Evolutionary conservation across 2,888 invertebrate species (phyloP).

Genomic region (Agriopis marginaria): DNA sequence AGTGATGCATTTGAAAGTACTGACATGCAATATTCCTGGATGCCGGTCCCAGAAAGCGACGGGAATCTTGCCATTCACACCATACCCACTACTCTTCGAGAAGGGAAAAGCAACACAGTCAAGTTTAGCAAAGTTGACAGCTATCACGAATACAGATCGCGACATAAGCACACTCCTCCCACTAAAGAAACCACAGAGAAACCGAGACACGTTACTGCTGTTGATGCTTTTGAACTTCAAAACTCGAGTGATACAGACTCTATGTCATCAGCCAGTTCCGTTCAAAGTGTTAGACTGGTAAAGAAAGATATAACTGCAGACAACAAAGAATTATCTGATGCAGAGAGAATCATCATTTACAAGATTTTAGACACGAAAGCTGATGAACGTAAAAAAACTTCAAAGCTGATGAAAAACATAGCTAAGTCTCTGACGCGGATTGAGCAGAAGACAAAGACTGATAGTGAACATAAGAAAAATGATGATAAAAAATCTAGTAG

Average conservation of each 20-base stretch:
- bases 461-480: slow-evolving; percentile 36
- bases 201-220: slow-evolving; percentile 57
- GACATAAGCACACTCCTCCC: slow-evolving; percentile 80
- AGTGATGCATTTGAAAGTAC: slow-evolving; percentile 52
- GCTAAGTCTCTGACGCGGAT: slow-evolving; percentile 58
- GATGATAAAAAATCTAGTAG: slow-evolving; percentile 30
- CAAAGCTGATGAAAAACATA: slow-evolving; percentile 57
- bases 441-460: slow-evolving; percentile 38
- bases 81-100: slow-evolving; percentile 66
- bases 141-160: slow-evolving; percentile 79
- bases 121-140: slow-evolving; percentile 76
- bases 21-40: slow-evolving; percentile 78
- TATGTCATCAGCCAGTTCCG: slow-evolving; percentile 64
- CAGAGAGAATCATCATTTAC: slow-evolving; percentile 77
- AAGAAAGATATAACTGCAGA: slow-evolving; percentile 39
- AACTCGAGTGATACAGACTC: slow-evolving; percentile 58
- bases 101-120: slow-evolving; percentile 67
- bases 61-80: slow-evolving; percentile 72
- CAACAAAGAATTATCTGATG: slow-evolving; percentile 62
- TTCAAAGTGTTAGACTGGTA: slow-evolving; percentile 55
- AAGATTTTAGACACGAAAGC: slow-evolving; percentile 71
- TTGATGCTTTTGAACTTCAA: slow-evolving; percentile 50
- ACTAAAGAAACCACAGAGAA: slow-evolving; percentile 67
- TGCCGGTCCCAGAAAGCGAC: slow-evolving; percentile 80
- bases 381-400: slow-evolving; percentile 56